phyloP scores from a whole-genome alignment of 2,888 invertebrate genomes.

The Noctua janthina region DNA sequence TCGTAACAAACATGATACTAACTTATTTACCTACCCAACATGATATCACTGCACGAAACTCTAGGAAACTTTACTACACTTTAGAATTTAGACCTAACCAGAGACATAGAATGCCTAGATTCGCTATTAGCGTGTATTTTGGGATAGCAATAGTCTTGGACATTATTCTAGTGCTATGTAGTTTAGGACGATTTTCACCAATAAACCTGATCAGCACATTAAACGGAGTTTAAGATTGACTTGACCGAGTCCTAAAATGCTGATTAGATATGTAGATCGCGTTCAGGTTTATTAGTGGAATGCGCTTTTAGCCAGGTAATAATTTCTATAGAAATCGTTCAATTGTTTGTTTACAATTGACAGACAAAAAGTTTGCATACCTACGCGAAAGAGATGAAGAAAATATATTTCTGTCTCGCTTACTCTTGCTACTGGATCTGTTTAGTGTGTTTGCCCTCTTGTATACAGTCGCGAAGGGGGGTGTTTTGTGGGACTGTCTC shows the following conservation, averaged over 20 bases:
- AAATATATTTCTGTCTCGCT: not conserved
- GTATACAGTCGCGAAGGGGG: not conserved
- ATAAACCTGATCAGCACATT: not conserved
- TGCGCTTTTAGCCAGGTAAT: not conserved
- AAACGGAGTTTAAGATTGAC: not conserved
- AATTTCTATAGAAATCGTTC: not conserved
- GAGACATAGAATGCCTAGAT: not conserved
- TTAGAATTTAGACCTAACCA: slow-evolving; percentile 20
- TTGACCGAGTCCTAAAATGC: too few relatives aligned
- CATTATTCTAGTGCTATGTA: not conserved
- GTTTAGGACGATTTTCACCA: not conserved
- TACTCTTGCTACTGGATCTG: not conserved
- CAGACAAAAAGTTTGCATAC: not conserved
- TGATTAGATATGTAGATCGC: too few relatives aligned
- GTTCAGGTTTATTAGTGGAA: too few relatives aligned
- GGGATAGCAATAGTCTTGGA: not conserved
- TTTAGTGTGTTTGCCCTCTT: not conserved
- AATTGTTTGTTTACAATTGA: not conserved
- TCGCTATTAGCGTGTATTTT: not conserved
- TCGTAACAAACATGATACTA: slow-evolving; percentile 28
- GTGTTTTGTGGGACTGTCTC: not conserved
- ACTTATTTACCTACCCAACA: slow-evolving; percentile 44
- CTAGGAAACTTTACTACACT: slow-evolving; percentile 27
- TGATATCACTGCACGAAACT: slow-evolving; percentile 48
- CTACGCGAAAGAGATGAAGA: not conserved